These are phyloP conservation scores for Dynastes hyllus DNA, from an alignment of 2,888 invertebrate species.

Conservation along the genomic window DNA sequence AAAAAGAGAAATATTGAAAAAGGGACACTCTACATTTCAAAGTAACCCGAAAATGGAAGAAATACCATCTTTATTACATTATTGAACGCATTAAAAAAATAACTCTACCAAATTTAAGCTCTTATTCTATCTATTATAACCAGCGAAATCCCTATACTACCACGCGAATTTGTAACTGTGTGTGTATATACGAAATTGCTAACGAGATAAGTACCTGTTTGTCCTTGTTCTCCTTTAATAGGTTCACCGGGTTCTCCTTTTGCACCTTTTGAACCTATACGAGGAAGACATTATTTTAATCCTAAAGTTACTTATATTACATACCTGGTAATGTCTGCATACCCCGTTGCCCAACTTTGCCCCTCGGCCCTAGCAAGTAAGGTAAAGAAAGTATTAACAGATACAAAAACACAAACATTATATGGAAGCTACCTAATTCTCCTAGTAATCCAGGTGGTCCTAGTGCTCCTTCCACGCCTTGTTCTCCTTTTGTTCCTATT, in stretches of 20 bases:
- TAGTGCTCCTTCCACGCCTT: neutral
- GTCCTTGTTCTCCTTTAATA: slow-evolving; percentile 8
- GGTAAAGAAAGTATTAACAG: neutral
- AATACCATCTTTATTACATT: no score
- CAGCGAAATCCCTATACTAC: no score
- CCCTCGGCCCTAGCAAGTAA: neutral
- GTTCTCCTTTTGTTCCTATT: slow-evolving; percentile 18
- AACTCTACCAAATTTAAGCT: no score
- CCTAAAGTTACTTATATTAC: neutral
- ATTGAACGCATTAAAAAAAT: no score
- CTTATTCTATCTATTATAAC: no score
- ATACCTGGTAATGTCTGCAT: slow-evolving; percentile 14
- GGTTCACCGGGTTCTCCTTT: slow-evolving; percentile 12
- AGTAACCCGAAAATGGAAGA: no score
- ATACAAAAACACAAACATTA: neutral
- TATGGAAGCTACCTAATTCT: neutral
- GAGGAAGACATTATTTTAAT: neutral
- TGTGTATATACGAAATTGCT: no score
- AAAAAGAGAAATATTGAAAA: no score
- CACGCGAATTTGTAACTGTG: no score
- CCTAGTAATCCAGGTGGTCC: slow-evolving; percentile 20
- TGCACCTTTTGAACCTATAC: neutral
- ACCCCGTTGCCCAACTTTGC: slow-evolving; percentile 20
- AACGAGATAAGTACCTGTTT: no score
- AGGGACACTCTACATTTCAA: no score